Percentiles rank a stretch among this genome's conserved stretches.
phyloP scores from a whole-genome alignment of 2,797 vertebrate species.

The Malurus splendens region DNA sequence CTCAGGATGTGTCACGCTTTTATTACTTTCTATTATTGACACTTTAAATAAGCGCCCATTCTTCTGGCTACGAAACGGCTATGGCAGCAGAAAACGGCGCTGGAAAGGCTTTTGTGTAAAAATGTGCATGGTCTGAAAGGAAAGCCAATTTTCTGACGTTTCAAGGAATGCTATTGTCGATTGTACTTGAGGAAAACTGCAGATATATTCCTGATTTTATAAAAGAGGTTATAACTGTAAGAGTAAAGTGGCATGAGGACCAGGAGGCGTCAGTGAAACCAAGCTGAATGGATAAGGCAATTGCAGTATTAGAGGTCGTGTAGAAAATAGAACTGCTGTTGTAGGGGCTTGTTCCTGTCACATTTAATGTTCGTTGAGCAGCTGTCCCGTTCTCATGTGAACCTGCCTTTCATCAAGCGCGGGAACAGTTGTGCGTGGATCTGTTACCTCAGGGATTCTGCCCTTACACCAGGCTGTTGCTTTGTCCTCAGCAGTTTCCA shows the following conservation, averaged over 20 bases:
- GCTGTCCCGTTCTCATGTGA: background rate
- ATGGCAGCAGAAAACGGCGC: background rate
- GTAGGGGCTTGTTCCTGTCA: background rate
- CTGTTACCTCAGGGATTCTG: background rate
- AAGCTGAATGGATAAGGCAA: background rate
- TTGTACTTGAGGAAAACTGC: background rate
- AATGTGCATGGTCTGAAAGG: background rate
- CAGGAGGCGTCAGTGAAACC: background rate
- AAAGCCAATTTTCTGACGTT: background rate
- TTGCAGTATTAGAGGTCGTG: background rate
- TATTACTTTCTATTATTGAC: slow-evolving; percentile 2
- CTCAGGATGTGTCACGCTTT: background rate
- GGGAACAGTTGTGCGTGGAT: background rate
- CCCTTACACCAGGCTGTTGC: background rate
- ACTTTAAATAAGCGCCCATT: background rate
- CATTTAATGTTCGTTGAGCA: background rate
- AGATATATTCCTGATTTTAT: background rate
- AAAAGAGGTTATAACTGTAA: background rate
- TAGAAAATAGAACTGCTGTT: background rate
- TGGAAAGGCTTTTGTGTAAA: slow-evolving; percentile 12
- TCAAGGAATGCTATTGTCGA: background rate
- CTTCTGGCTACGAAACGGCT: slow-evolving; percentile 12
- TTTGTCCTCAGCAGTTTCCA: background rate
- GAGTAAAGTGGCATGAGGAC: background rate
- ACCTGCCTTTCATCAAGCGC: background rate